Evolutionary conservation across 2,797 vertebrate species (phyloP), one percentile per base, ranked within the genome.

Genomic region (Luscinia luscinia): DNA sequence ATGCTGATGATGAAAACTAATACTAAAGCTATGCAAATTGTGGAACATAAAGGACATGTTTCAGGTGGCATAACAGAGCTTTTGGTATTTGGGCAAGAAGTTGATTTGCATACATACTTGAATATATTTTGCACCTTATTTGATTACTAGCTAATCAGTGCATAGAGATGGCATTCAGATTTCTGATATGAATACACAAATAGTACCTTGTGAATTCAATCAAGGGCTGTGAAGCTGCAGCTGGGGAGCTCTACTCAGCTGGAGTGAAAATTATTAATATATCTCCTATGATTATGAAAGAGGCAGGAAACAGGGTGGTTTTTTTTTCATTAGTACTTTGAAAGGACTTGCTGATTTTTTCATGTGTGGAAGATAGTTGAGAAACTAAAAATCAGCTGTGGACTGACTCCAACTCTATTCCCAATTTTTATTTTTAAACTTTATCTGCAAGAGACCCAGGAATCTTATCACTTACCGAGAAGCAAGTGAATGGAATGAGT

Each of bases 161-260:
- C 54, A 48, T 84, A 45, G 63, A 93, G 85, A 78, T 88, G 83
- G 70, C 76, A 92, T 69, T 90, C 58, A 54, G 43, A 69, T 91
- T 94, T 84, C 54, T 84, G 32, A 59, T 89, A 57, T 93, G 81
- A 93, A 83, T 94, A 57, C 68, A 64, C n/a, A 93, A 90, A 67
- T 67, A 91, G 34, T 63, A 72, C 38, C 41, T 74, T 90, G 22
- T 89, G 34, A 87, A 83, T 84, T 75, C 30, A 73, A 24, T 64
- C 38, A 94, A 76, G 43, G 67, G 12, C 63, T 89, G 36, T 61
- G 57, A 94, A 89, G 52, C 49, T 87, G 70, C 49, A 87, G 63
- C 66, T 20, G 80, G 81, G 68, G 36, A 79, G 24, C 28, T 38
- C 46, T 77, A 72, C 73, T 90, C 32, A 46, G 34, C 34, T 84